Percentiles rank a stretch among this genome's conserved stretches.
Conservation (phyloP, 2,888 invertebrate genomes). For the Resseliella maxima region DNA sequence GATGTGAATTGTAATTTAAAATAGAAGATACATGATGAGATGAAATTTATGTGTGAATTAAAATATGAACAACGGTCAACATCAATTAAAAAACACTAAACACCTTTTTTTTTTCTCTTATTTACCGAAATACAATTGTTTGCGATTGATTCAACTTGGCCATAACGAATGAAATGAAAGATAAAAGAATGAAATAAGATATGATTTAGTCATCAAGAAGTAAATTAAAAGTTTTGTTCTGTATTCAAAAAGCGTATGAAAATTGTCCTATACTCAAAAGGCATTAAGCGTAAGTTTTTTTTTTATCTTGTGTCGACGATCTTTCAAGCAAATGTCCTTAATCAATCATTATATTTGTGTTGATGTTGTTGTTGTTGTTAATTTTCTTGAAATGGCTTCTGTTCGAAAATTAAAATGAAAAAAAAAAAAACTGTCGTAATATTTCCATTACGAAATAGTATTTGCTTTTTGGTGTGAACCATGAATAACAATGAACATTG, state of each 20-base stretch:
- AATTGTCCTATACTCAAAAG: background rate
- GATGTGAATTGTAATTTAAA: conserved; percentile 29
- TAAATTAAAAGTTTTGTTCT: background rate
- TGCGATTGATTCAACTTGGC: background rate
- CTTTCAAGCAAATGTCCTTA: conserved; percentile 45
- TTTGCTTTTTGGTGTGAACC: conserved; percentile 28
- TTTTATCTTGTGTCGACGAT: background rate
- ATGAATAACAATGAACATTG: conserved; percentile 17
- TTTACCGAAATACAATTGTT: background rate
- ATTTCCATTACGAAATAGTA: background rate
- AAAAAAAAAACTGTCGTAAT: background rate
- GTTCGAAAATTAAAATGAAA: background rate
- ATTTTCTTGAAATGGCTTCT: background rate
- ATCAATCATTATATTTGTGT: conserved; percentile 34
- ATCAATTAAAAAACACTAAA: conserved; percentile 32
- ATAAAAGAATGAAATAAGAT: too few species aligned
- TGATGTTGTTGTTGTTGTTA: background rate
- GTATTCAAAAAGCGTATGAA: background rate
- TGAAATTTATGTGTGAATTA: conserved; percentile 37
- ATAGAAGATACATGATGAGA: conserved; percentile 12
- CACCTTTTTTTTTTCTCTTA: conserved; percentile 35
- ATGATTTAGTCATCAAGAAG: conserved; percentile 18
- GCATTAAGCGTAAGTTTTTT: background rate
- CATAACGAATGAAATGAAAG: background rate
- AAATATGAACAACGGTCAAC: background rate